phyloP scores from a whole-genome alignment of 2,888 invertebrate genomes.

The Fragum fragum region DNA sequence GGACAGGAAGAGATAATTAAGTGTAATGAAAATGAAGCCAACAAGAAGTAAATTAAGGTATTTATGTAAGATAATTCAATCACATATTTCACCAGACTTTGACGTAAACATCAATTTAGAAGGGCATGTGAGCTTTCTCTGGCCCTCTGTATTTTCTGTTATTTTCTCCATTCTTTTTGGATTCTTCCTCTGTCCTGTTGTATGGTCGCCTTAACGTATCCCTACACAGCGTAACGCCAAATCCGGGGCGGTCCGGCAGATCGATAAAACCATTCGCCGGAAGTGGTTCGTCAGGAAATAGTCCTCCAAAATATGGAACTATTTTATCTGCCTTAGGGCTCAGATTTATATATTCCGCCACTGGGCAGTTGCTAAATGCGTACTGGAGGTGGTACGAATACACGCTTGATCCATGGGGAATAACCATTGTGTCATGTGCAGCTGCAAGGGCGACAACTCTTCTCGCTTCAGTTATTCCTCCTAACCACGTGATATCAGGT shows the following conservation, averaged over 20 bases:
- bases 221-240: slow-evolving; percentile 82
- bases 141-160: slow-evolving; percentile 74
- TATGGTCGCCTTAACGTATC: slow-evolving; percentile 80
- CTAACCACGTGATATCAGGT: slow-evolving; percentile 85
- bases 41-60: no score
- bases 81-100: no score
- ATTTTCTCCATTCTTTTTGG: slow-evolving; percentile 72
- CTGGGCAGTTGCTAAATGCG: slow-evolving; percentile 84
- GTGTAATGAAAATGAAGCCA: no score
- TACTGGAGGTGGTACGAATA: slow-evolving; percentile 85
- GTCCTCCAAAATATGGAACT: slow-evolving; percentile 84
- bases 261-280: slow-evolving; percentile 83
- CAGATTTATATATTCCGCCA: slow-evolving; percentile 84
- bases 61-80: no score
- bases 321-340: slow-evolving; percentile 81
- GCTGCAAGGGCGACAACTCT: slow-evolving; percentile 84
- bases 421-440: slow-evolving; percentile 81
- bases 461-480: slow-evolving; percentile 85
- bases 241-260: slow-evolving; percentile 83
- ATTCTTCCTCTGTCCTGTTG: slow-evolving; percentile 73
- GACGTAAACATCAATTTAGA: slow-evolving; percentile 51
- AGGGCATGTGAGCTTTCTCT: slow-evolving; percentile 75
- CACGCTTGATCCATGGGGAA: slow-evolving; percentile 85
- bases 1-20: no score
- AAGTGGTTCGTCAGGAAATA: slow-evolving; percentile 84